These are phyloP conservation scores for Phodopus roborovskii DNA, from an alignment of 2,113 vertebrate genomes.

Conservation along the genomic window DNA sequence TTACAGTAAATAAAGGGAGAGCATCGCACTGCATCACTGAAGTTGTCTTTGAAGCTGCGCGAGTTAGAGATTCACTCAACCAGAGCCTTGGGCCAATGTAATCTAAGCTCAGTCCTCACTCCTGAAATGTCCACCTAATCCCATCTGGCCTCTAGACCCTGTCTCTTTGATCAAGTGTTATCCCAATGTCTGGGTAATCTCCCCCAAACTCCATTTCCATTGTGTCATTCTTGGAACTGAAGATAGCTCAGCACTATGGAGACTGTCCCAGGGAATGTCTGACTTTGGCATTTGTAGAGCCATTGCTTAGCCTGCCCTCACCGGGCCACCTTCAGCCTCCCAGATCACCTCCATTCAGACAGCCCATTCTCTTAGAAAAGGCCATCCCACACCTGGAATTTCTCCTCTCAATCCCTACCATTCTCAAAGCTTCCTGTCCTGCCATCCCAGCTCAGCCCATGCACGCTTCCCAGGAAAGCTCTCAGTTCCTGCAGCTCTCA, in stretches of 20 bases:
- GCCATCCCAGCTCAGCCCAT: not conserved
- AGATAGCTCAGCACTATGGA: not conserved
- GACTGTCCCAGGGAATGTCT: not conserved
- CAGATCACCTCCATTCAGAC: not conserved
- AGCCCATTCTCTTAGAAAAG: not conserved
- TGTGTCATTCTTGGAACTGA: slow-evolving; percentile 56
- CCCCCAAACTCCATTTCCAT: slow-evolving; percentile 58
- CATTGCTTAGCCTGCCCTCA: not conserved
- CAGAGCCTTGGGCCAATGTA: not conserved
- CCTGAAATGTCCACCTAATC: slow-evolving; percentile 20
- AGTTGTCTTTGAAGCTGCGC: slow-evolving; percentile 34
- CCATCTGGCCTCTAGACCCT: not conserved
- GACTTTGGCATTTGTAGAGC: not conserved
- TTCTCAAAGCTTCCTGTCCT: not conserved
- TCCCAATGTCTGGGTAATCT: slow-evolving; percentile 28
- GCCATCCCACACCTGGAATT: not conserved
- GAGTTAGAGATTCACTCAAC: not conserved
- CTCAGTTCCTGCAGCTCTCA: not conserved
- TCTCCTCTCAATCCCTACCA: not conserved
- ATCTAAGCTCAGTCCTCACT: slow-evolving; percentile 12
- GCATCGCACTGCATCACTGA: not conserved
- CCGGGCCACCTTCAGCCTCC: not conserved
- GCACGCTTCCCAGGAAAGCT: not conserved
- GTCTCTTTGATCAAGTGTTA: slow-evolving; percentile 37
- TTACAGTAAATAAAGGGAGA: not conserved